These are phyloP conservation scores for Drosophila borborema DNA, from an alignment of 2,888 invertebrate genomes.

Conservation along the genomic window DNA sequence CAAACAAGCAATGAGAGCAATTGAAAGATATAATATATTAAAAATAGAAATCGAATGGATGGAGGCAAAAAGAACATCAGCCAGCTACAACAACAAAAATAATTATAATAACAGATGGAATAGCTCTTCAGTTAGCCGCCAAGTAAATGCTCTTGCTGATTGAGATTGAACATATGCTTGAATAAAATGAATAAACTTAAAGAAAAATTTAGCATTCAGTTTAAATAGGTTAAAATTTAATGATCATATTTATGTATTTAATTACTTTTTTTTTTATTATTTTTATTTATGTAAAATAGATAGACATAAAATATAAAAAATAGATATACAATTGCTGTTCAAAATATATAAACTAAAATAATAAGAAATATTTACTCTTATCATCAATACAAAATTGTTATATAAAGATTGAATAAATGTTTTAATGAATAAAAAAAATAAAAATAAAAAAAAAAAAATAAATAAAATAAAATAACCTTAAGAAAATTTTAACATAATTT, in stretches of 20 bases:
- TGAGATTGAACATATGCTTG: not conserved
- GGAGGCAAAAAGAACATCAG: slow-evolving; percentile 11
- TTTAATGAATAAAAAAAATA: no score
- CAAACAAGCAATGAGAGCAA: slow-evolving; percentile 33
- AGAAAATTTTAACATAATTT: no score
- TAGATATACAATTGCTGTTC: no score
- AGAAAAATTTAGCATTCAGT: no score
- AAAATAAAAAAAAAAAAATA: no score
- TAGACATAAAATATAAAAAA: not conserved
- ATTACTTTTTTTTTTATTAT: no score
- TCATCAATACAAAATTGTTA: no score
- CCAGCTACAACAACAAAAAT: not conserved
- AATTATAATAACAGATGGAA: not conserved
- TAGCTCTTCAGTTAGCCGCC: not conserved
- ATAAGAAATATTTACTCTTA: not conserved
- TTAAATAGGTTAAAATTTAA: no score
- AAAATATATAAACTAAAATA: not conserved
- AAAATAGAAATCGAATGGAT: slow-evolving; percentile 52
- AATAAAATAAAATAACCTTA: no score
- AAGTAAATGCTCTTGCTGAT: not conserved
- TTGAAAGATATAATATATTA: slow-evolving; percentile 32
- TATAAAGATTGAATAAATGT: no score
- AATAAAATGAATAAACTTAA: not conserved
- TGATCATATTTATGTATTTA: no score
- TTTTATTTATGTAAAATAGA: not conserved